phyloP scores from a whole-genome alignment of 2,113 vertebrate genomes.

The Siniperca knerii region DNA sequence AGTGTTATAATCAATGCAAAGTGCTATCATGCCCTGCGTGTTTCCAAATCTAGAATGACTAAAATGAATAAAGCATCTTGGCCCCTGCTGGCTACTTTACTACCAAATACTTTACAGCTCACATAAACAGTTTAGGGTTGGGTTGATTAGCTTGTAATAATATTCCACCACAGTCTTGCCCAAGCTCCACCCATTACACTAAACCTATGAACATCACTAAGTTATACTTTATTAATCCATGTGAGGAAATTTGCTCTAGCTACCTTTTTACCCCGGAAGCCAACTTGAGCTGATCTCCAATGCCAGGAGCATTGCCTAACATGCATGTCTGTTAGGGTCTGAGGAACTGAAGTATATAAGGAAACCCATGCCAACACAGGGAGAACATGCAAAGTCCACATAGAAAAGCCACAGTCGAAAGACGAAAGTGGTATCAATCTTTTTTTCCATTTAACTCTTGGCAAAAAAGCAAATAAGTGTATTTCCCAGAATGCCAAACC shows the following conservation, averaged over 20 bases:
- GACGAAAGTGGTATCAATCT: background rate
- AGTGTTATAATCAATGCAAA: slow-evolving; percentile 11
- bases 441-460: background rate
- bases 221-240: slow-evolving; percentile 13
- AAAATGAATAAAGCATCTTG: background rate
- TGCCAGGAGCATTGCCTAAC: slow-evolving; percentile 35
- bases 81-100: background rate
- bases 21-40: slow-evolving; percentile 16
- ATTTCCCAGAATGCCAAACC: background rate
- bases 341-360: background rate
- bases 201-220: background rate
- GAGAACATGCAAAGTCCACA: slow-evolving; percentile 40
- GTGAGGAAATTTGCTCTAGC: background rate
- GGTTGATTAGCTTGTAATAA: slow-evolving; percentile 18
- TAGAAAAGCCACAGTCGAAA: background rate
- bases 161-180: background rate
- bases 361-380: slow-evolving; percentile 16
- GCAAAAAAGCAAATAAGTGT: background rate
- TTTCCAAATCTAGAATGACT: slow-evolving; percentile 17
- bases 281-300: background rate
- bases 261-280: background rate
- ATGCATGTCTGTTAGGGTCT: slow-evolving; percentile 16
- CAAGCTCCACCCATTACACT: background rate
- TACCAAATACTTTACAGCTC: slow-evolving; percentile 21
- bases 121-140: background rate